Conservation (phyloP, 2,113 vertebrate species). For the Drymodes brunneopygia region DNA sequence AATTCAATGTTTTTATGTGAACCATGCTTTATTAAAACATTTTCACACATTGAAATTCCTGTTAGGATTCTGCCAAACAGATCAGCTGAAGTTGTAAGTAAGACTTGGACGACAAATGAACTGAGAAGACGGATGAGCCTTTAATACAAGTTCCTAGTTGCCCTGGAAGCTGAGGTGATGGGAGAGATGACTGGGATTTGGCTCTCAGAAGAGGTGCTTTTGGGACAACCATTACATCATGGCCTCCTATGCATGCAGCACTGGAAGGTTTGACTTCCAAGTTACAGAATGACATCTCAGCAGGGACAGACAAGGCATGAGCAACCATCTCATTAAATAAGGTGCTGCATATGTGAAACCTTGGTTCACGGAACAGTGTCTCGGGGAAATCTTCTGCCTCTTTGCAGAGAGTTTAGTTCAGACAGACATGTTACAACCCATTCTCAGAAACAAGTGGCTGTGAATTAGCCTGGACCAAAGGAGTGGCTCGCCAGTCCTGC, state of each 20-base stretch:
- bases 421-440: neutral
- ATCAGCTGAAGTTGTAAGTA: neutral
- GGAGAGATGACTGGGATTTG: neutral
- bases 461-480: neutral
- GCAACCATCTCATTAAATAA: neutral
- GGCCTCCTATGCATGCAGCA: neutral
- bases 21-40: neutral
- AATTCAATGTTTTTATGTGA: neutral
- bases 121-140: neutral
- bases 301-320: neutral
- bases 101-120: neutral
- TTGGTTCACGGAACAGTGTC: neutral
- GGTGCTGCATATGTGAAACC: neutral
- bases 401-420: neutral
- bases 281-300: neutral
- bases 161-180: neutral
- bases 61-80: neutral
- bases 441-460: neutral
- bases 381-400: neutral
- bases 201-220: neutral
- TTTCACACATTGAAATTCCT: neutral
- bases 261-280: neutral
- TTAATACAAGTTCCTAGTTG: neutral
- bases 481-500: neutral
- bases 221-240: neutral